Percentiles rank a stretch among this genome's conserved stretches.
These are phyloP conservation scores for Drosophila quadrilineata DNA, from an alignment of 1,140 invertebrate species.

Conservation along the genomic window DNA sequence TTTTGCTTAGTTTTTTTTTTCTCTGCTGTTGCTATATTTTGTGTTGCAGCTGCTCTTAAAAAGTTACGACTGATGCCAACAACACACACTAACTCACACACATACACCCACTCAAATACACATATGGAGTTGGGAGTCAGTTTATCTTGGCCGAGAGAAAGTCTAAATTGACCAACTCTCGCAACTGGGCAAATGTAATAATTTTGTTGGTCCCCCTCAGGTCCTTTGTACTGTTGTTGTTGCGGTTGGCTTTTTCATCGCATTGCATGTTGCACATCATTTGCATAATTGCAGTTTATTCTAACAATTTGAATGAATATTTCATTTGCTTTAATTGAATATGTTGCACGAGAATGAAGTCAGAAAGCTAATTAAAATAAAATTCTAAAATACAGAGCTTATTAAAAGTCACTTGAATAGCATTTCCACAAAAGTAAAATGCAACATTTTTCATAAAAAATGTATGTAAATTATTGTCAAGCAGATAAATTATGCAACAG, in stretches of 20 bases:
- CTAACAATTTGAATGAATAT: conserved; percentile 69
- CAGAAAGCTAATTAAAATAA: conserved; percentile 11
- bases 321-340: conserved; percentile 64
- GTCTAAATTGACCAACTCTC: conserved; percentile 31
- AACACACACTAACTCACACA: conserved; percentile 1
- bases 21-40: conserved; percentile 5
- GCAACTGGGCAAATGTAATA: conserved; percentile 12
- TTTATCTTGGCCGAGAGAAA: conserved; percentile 51
- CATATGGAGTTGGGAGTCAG: no score
- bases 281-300: conserved; percentile 72
- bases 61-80: conserved; percentile 43
- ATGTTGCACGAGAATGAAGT: conserved; percentile 6
- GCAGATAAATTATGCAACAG: neutral
- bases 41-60: conserved; percentile 37
- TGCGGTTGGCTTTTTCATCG: neutral
- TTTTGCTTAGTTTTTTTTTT: conserved; percentile 24
- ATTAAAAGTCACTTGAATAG: conserved; percentile 9
- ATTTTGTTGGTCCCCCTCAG: neutral
- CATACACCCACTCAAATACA: conserved; percentile 7
- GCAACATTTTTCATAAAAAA: neutral
- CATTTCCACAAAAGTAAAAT: neutral
- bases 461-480: neutral
- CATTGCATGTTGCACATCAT: conserved; percentile 15
- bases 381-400: neutral
- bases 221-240: conserved; percentile 8